phyloP scores from a whole-genome alignment of 2,113 vertebrate genomes.

The Nothobranchius furzeri region DNA sequence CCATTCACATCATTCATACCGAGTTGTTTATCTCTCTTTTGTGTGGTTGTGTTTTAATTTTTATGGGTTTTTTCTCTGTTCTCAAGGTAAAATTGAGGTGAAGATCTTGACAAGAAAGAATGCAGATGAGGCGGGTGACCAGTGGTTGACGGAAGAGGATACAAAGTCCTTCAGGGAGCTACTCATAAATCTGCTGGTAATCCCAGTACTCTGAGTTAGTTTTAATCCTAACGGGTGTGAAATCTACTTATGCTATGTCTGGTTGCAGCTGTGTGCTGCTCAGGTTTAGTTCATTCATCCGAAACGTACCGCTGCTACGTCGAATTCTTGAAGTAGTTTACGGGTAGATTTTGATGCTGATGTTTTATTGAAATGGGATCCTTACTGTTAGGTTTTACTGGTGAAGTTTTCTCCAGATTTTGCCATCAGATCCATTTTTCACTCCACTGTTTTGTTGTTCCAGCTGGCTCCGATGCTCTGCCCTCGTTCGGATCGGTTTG shows the following conservation, averaged over 20 bases:
- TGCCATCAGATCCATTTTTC: too few relatives aligned
- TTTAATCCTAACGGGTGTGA: background rate
- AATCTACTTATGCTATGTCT: background rate
- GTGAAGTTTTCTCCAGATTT: too few relatives aligned
- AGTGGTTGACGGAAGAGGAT: slow-evolving; percentile 92
- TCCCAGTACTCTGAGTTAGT: too few relatives aligned
- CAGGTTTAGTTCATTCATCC: background rate
- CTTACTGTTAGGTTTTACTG: too few relatives aligned
- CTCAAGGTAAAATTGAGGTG: slow-evolving; percentile 91
- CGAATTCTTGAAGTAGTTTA: background rate
- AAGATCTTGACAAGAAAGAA: slow-evolving; percentile 87
- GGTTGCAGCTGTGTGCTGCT: background rate
- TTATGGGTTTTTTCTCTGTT: slow-evolving; percentile 1
- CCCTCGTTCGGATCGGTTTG: too few relatives aligned
- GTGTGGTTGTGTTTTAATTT: background rate
- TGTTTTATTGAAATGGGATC: too few relatives aligned
- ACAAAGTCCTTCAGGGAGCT: slow-evolving; percentile 92
- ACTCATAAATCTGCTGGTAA: slow-evolving; percentile 93
- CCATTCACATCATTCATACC: slow-evolving; percentile 12
- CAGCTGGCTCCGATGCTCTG: too few relatives aligned
- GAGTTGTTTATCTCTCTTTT: background rate
- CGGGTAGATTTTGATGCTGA: too few relatives aligned
- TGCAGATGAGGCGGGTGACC: slow-evolving; percentile 85
- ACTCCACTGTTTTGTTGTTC: too few relatives aligned
- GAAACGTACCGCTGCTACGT: background rate